Evolutionary conservation across 2,888 invertebrate genomes (phyloP).

Genomic region (Hypena proboscidalis): DNA sequence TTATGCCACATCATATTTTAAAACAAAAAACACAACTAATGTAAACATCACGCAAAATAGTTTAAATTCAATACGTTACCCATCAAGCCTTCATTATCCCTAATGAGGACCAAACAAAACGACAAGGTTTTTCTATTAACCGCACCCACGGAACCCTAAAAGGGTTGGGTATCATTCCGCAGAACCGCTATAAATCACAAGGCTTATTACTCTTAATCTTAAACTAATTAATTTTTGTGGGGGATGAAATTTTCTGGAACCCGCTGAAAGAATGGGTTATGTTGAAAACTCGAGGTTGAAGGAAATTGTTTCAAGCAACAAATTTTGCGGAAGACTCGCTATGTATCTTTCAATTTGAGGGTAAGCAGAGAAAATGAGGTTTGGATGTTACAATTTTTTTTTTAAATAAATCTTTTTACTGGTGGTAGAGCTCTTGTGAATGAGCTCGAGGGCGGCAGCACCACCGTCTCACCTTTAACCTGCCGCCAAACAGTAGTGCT

Average conservation of each 20-base stretch:
- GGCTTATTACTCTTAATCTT: constrained; percentile 62
- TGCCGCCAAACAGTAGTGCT: too few relatives aligned
- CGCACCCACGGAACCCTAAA: constrained; percentile 38
- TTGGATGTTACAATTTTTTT: too few relatives aligned
- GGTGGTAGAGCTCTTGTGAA: too few relatives aligned
- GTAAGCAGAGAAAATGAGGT: too few relatives aligned
- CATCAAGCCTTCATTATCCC: constrained; percentile 8
- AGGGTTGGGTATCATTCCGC: constrained; percentile 48
- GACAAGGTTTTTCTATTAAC: constrained; percentile 30
- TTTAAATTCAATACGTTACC: constrained; percentile 10
- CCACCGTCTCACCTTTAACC: too few relatives aligned
- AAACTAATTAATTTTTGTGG: constrained; percentile 61
- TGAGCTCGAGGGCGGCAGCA: too few relatives aligned
- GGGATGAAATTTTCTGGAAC: constrained; percentile 47
- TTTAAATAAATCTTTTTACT: too few relatives aligned
- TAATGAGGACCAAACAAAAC: constrained; percentile 18
- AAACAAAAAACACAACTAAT: not conserved
- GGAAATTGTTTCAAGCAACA: too few relatives aligned
- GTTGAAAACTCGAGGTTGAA: too few relatives aligned
- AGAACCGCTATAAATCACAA: constrained; percentile 55
- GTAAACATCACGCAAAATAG: not conserved
- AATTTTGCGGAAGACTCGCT: too few relatives aligned
- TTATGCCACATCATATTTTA: too few relatives aligned
- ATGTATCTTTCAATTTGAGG: too few relatives aligned
- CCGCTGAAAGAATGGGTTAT: constrained; percentile 35